A percentile compares a stretch with the other conserved stretches of the same genome.
Evolutionary conservation across 2,797 vertebrate genomes (phyloP).

Genomic region (Carduelis carduelis): DNA sequence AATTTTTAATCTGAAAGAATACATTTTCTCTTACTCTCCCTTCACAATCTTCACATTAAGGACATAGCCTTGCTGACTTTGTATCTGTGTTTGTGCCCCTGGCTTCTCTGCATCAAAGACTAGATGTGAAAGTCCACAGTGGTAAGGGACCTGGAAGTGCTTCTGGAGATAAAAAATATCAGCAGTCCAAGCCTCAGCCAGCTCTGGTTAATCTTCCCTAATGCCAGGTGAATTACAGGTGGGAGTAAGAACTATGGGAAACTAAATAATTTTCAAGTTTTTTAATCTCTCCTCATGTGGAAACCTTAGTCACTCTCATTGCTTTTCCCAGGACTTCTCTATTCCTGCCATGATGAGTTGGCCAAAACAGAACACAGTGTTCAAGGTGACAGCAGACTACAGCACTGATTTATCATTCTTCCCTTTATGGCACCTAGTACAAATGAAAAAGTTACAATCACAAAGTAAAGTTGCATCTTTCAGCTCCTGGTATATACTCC

Average conservation of each 20-base stretch:
- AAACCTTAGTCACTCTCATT: background rate
- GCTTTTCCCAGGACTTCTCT: background rate
- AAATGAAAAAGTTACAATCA: constrained; percentile 1
- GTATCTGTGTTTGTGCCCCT: background rate
- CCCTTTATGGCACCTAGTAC: background rate
- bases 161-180: background rate
- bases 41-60: background rate
- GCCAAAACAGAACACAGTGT: background rate
- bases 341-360: background rate
- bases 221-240: background rate
- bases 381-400: background rate
- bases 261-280: background rate
- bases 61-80: background rate
- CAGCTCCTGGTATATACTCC: background rate
- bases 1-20: background rate
- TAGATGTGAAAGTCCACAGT: background rate
- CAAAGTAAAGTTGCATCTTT: background rate
- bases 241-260: background rate
- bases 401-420: background rate
- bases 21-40: background rate
- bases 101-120: background rate
- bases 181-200: background rate
- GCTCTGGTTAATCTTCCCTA: background rate
- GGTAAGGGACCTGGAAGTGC: background rate
- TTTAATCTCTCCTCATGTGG: background rate